Percentiles rank a stretch among this genome's conserved stretches.
Evolutionary conservation across 2,797 vertebrate species (phyloP).

Genomic region (Zalophus californianus): DNA sequence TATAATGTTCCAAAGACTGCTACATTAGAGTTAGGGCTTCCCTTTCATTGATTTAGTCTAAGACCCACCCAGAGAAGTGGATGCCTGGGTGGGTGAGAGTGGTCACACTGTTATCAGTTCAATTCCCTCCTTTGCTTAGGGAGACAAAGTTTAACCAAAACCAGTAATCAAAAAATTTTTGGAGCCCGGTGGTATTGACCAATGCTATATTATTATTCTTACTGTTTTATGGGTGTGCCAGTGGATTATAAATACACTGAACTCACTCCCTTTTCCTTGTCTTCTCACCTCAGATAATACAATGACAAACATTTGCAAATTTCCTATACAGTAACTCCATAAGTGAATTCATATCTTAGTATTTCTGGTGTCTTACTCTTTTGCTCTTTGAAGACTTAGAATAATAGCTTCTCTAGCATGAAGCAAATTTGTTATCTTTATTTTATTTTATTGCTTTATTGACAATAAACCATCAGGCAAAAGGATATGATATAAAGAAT

Average conservation of each 20-base stretch:
- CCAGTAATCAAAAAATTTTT: not conserved
- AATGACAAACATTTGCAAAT: not conserved
- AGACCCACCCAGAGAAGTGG: not conserved
- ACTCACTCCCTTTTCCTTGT: not conserved
- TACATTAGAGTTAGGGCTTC: not conserved
- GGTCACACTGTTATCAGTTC: not conserved
- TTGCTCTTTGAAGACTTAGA: conserved; percentile 23
- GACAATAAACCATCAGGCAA: not conserved
- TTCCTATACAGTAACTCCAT: not conserved
- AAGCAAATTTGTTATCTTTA: not conserved
- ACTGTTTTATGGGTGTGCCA: not conserved
- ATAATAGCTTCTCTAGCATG: not conserved
- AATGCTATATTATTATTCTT: not conserved
- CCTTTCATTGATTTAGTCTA: not conserved
- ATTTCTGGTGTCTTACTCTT: not conserved
- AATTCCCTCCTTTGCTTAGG: not conserved
- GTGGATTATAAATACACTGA: not conserved
- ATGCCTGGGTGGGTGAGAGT: not conserved
- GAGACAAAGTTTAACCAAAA: conserved; percentile 23
- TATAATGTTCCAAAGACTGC: not conserved
- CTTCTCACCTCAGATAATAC: not conserved
- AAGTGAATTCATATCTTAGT: not conserved
- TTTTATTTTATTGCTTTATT: not conserved
- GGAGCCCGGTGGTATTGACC: not conserved
- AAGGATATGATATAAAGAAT: not conserved